Conservation (phyloP, 2,888 invertebrate genomes). For the Diabrotica balteata region DNA sequence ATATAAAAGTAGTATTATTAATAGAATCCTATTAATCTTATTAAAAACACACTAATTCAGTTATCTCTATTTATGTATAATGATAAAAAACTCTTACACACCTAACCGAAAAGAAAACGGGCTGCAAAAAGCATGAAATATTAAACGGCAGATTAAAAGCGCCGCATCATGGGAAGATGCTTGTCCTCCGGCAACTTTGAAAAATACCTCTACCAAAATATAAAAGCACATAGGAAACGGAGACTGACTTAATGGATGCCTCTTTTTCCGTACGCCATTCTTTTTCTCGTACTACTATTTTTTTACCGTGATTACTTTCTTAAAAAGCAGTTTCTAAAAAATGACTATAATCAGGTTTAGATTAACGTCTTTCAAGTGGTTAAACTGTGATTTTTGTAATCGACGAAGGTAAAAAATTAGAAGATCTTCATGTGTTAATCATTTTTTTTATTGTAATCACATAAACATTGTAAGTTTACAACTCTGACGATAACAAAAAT, state of each 20-base stretch:
- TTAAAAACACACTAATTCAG: too few species aligned
- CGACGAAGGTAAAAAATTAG: not conserved
- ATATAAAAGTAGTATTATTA: too few species aligned
- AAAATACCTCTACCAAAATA: conserved; percentile 53
- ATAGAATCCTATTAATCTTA: too few species aligned
- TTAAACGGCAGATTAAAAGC: conserved; percentile 57
- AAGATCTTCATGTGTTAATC: too few species aligned
- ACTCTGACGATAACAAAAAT: too few species aligned
- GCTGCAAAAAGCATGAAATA: conserved; percentile 55
- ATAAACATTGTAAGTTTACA: too few species aligned
- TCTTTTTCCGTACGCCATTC: conserved; percentile 46
- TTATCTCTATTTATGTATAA: too few species aligned
- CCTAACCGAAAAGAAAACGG: conserved; percentile 2
- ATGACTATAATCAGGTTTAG: too few species aligned
- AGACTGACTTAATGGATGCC: conserved; percentile 51
- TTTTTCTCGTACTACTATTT: conserved; percentile 22
- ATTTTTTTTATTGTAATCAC: too few species aligned
- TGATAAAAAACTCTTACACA: not conserved
- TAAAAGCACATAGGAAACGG: conserved; percentile 54
- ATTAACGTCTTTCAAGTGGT: too few species aligned
- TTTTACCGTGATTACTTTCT: conserved; percentile 14
- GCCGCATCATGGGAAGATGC: conserved; percentile 54
- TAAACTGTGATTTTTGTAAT: too few species aligned
- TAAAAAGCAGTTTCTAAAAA: not conserved
- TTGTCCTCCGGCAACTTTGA: conserved; percentile 53